Conservation (phyloP, 2,888 invertebrate species). For the Litoditis marina region DNA sequence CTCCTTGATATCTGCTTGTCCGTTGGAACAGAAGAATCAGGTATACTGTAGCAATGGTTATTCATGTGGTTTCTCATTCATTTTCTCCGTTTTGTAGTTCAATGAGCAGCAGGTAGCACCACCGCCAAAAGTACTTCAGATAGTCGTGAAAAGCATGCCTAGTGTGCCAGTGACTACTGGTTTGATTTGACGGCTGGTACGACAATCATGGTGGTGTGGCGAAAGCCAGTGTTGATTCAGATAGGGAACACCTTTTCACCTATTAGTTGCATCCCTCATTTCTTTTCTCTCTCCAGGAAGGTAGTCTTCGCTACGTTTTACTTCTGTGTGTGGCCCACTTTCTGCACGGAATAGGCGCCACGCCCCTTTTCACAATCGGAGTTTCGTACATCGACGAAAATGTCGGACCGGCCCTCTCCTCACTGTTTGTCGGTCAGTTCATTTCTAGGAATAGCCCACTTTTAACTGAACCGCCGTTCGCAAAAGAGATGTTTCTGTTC, state of each 20-base stretch:
- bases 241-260: background rate
- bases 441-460: background rate
- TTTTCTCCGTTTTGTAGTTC: too few relatives aligned
- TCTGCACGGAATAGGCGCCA: conserved; percentile 80
- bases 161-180: too few relatives aligned
- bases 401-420: conserved; percentile 65
- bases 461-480: too few relatives aligned
- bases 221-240: too few relatives aligned
- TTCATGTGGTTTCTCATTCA: too few relatives aligned
- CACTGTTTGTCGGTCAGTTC: conserved; percentile 68
- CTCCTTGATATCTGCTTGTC: conserved; percentile 23
- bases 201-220: too few relatives aligned
- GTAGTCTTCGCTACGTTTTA: conserved; percentile 52
- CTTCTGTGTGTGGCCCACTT: conserved; percentile 80
- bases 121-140: too few relatives aligned
- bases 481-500: too few relatives aligned
- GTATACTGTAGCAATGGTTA: too few relatives aligned
- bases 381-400: conserved; percentile 85
- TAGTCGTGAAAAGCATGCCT: too few relatives aligned
- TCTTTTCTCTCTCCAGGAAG: conserved; percentile 24
- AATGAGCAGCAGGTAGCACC: too few relatives aligned
- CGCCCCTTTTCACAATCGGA: conserved; percentile 83
- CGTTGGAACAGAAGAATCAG: conserved; percentile 20
- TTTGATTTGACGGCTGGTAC: too few relatives aligned
- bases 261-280: background rate